These are phyloP conservation scores for Acanthaster planci DNA, from an alignment of 35 echinoderm and acorn worm genomes.

Conservation along the genomic window DNA sequence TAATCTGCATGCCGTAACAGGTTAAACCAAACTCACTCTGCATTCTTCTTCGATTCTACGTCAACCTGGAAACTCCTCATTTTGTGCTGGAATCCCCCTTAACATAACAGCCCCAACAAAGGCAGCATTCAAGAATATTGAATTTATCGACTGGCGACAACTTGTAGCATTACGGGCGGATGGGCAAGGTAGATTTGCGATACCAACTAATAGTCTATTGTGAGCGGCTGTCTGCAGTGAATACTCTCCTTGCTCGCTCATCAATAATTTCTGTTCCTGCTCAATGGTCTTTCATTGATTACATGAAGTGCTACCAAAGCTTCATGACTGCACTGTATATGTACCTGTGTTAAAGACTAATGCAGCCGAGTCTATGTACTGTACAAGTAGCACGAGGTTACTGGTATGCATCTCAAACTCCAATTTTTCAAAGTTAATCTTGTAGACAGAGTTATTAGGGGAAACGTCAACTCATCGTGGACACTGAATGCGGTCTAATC, in stretches of 20 bases:
- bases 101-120: not conserved
- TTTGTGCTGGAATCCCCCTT: not conserved
- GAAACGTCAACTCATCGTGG: too few relatives aligned
- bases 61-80: too few relatives aligned
- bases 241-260: not conserved
- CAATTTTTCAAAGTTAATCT: too few relatives aligned
- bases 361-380: too few relatives aligned
- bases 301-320: not conserved
- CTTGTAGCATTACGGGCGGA: not conserved
- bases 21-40: too few relatives aligned
- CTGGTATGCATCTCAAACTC: too few relatives aligned
- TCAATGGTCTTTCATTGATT: not conserved
- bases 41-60: too few relatives aligned
- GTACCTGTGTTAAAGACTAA: not conserved
- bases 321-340: slow-evolving; percentile 1
- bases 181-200: slow-evolving; percentile 16
- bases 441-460: too few relatives aligned
- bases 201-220: slow-evolving; percentile 9
- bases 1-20: too few relatives aligned
- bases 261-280: slow-evolving; percentile 16
- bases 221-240: not conserved
- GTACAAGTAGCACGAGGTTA: too few relatives aligned
- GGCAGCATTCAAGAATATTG: slow-evolving; percentile 6
- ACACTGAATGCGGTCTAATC: too few relatives aligned
- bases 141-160: slow-evolving; percentile 28